Evolutionary conservation across 2,888 invertebrate species (phyloP), one percentile per base, ranked within the genome.

Genomic region (Mactromeris polynyma): DNA sequence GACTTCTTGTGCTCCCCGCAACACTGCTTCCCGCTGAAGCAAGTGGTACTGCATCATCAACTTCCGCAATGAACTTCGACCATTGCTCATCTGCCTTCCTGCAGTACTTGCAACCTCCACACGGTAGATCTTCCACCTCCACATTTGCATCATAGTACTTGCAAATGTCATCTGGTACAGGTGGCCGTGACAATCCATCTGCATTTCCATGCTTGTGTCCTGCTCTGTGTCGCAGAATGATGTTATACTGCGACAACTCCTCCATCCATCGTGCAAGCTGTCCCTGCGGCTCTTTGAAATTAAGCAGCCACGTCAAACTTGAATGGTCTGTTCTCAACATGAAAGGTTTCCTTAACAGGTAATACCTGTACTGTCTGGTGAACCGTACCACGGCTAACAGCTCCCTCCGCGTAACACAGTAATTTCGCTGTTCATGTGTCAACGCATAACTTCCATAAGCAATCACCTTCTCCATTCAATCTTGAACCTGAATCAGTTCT

Each of bases 121-220:
- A 83, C 21, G 69, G 83, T 64, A 83, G 26, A 3, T n/a, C n/a
- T n/a, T n/a, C 38, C n/a, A n/a, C 36, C 3, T 7, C 4, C n/a
- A 78, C 33, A n/a, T 78, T 78, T 38, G 38, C 78, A 7, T 40
- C 78, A 38, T n/a, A n/a, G n/a, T n/a, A n/a, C n/a, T n/a, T n/a
- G n/a, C n/a, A 73, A 26, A 73, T 54, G 4, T 26, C 33, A 42
- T 31, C 40, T 6, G 46, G 51, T 17, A 77, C 46, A 14, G 58
- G 58, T 36, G 36, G 54, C 21, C 81, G 42, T 64, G 88, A 88
- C 9, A 88, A 33, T 42, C 77, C 85, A 58, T 85, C 88, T 11
- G 85, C 85, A 58, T 88, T 88, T 58, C n/a, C 46, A 79, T 88
- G 88, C 33, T 80, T 79, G n/a, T 33, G 26, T 1, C 87, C 88